Evolutionary conservation across 2,797 vertebrate genomes (phyloP).

Genomic region (Gallirallus australis): DNA sequence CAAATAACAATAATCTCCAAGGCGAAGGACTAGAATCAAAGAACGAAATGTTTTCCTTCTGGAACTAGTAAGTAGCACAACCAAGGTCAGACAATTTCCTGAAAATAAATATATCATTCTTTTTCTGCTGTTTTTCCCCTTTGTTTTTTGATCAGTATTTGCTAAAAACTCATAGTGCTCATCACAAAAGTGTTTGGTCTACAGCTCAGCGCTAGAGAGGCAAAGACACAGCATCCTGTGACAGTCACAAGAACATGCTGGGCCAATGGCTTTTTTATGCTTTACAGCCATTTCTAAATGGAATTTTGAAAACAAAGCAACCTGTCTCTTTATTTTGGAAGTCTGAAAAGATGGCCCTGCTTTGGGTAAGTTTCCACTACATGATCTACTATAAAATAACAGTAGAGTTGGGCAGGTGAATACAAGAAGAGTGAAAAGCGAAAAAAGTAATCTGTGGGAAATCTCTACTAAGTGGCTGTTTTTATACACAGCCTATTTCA

Average conservation of each 20-base stretch:
- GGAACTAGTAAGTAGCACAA: constrained; percentile 43
- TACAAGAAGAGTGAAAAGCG: not conserved
- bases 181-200: constrained; percentile 65
- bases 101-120: constrained; percentile 8
- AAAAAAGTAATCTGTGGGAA: not conserved
- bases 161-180: constrained; percentile 9
- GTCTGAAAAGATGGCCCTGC: not conserved
- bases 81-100: constrained; percentile 67
- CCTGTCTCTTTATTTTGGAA: not conserved
- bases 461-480: not conserved
- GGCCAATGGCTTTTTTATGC: not conserved
- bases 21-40: constrained; percentile 49
- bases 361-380: not conserved
- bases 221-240: constrained; percentile 37
- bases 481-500: not conserved
- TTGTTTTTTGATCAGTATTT: constrained; percentile 55
- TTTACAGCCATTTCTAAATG: not conserved
- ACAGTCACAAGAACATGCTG: not conserved
- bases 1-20: constrained; percentile 25
- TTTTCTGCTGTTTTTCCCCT: not conserved
- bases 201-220: not conserved
- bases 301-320: not conserved
- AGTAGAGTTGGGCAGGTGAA: not conserved
- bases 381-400: not conserved
- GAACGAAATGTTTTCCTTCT: constrained; percentile 56